phyloP scores from a whole-genome alignment of 1,140 invertebrate genomes.

The Vanessa tameamea region DNA sequence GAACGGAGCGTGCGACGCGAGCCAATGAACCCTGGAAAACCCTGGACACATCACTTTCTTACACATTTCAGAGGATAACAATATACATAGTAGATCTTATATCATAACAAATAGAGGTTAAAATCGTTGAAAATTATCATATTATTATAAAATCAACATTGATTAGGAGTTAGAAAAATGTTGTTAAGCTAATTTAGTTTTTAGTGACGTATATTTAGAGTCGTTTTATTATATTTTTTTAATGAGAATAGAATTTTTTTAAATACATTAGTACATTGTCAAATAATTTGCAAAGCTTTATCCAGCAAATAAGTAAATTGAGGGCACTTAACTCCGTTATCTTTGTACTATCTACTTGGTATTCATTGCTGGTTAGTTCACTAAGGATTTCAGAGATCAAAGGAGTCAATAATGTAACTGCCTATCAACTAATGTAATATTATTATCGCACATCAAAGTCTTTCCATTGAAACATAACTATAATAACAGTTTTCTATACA shows the following conservation, averaged over 20 bases:
- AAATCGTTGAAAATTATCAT: not conserved
- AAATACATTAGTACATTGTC: not conserved
- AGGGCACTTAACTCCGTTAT: not conserved
- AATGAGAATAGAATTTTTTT: not conserved
- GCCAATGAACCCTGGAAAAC: conserved; percentile 11
- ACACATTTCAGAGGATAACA: not conserved
- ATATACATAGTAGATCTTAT: not conserved
- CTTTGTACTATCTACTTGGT: not conserved
- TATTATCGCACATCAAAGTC: too few species aligned
- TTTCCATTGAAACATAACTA: too few species aligned
- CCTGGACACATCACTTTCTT: not conserved
- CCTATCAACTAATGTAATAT: too few species aligned
- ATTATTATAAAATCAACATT: not conserved
- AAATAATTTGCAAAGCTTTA: not conserved
- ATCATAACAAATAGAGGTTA: not conserved
- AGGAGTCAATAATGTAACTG: too few species aligned
- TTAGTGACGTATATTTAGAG: not conserved
- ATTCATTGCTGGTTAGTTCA: too few species aligned
- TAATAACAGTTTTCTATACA: too few species aligned
- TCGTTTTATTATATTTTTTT: not conserved
- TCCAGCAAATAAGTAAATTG: conserved; percentile 2
- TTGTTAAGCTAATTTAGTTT: conserved; percentile 2
- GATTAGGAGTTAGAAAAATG: not conserved
- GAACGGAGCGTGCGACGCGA: conserved; percentile 12
- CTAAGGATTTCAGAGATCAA: too few species aligned